Percentiles rank a stretch among this genome's conserved stretches.
Evolutionary conservation across 2,888 invertebrate genomes (phyloP).

Genomic region (Lasioglossum pauxillum): DNA sequence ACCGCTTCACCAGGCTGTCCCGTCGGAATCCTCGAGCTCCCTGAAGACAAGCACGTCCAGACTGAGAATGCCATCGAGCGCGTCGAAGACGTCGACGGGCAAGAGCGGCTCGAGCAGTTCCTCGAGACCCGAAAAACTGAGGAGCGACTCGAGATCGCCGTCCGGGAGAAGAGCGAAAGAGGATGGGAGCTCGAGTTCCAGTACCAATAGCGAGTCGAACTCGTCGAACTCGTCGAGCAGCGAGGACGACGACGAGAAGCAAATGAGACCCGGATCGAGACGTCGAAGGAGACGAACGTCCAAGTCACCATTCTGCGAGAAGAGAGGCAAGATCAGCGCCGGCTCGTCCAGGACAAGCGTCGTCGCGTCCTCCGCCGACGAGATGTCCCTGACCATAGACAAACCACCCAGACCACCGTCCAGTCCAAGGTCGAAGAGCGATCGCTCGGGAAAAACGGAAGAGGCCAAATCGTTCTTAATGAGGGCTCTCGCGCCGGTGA

Average conservation of each 20-base stretch:
- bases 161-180: conserved; percentile 53
- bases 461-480: conserved; percentile 91
- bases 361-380: conserved; percentile 86
- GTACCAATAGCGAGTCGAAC: conserved; percentile 83
- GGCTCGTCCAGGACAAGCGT: conserved; percentile 86
- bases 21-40: conserved; percentile 67
- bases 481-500: conserved; percentile 90
- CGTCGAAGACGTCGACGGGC: conserved; percentile 49
- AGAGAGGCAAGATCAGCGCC: conserved; percentile 76
- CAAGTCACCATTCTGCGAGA: conserved; percentile 70
- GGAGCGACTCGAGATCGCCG: conserved; percentile 71
- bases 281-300: conserved; percentile 69
- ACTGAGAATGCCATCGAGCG: conserved; percentile 53
- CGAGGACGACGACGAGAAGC: conserved; percentile 67
- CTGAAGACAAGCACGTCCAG: conserved; percentile 62
- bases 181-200: conserved; percentile 64
- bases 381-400: conserved; percentile 86
- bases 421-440: conserved; percentile 82
- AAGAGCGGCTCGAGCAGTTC: conserved; percentile 53
- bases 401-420: conserved; percentile 86
- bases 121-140: conserved; percentile 54
- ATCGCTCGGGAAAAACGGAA: conserved; percentile 85
- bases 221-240: conserved; percentile 82
- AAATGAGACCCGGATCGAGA: conserved; percentile 55
- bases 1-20: conserved; percentile 55